Base-by-base conservation (phyloP, 30 jellyfish, hydroid and myxozoan species). In the Catostylus mosaicus region DNA sequence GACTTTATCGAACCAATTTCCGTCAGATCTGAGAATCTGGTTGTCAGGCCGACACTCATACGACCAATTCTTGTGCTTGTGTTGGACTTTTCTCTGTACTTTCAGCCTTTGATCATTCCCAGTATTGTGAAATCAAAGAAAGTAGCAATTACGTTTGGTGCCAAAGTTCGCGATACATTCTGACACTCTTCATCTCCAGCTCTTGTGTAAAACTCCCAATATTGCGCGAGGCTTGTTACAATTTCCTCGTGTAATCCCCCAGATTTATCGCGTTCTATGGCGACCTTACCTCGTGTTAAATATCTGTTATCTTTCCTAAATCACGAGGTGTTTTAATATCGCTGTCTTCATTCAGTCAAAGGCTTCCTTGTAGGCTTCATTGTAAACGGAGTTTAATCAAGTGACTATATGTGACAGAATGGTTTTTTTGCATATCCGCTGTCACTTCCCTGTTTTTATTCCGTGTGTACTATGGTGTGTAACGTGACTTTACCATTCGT, bases 361-460 rank as follows among this genome's bases (percentile, higher is more conserved):
- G n/a, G n/a, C n/a, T n/a, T n/a, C n/a, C n/a, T n/a, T n/a, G n/a
- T n/a, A n/a, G n/a, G n/a, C n/a, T n/a, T n/a, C n/a, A n/a, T n/a
- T n/a, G n/a, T n/a, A n/a, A n/a, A n/a, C n/a, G n/a, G n/a, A n/a
- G n/a, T n/a, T n/a, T n/a, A n/a, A n/a, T n/a, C 54, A 40, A 40
- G 54, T 5, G 54, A 40, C 54, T 40, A 14, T 7, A 40, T 40
- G 54, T 40, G 54, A 40, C 14, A 40, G 54, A 40, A 40, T 5
- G 54, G 14, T 7, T 40, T 14, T 5, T 5, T 40, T 7, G 7
- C 54, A 40, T 40, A 40, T 40, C 54, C 54, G 54, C 23, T 27
- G 30, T 7, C 70, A 57, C 70, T 22, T 27, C 70, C 70, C 70
- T 57, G 70, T 27, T 57, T 20, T 57, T 8, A 3, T 57, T n/a